Percentiles rank a stretch among this genome's conserved stretches.
These are phyloP conservation scores for Hycleus cichorii DNA, from an alignment of 1,140 invertebrate species.

Conservation along the genomic window DNA sequence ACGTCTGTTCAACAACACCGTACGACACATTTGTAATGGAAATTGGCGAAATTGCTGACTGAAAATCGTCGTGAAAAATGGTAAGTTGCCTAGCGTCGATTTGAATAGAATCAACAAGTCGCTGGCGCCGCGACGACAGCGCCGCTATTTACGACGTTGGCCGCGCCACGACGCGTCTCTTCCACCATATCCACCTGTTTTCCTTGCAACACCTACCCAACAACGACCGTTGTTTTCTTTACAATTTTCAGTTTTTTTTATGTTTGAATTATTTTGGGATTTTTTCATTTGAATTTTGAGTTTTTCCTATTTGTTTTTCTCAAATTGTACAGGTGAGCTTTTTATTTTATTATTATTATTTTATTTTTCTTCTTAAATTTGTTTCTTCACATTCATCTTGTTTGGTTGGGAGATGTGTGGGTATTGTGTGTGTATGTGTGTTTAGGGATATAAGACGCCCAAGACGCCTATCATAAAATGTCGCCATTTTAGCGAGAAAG, in stretches of 20 bases:
- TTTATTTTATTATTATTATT: constrained; percentile 21
- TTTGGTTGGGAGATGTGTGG: neutral
- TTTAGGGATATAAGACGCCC: constrained; percentile 27
- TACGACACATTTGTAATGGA: neutral
- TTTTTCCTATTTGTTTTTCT: constrained; percentile 8
- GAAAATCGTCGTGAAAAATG: neutral
- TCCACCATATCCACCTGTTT: constrained; percentile 33
- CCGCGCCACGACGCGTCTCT: constrained; percentile 38
- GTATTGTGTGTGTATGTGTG: neutral
- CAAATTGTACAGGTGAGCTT: constrained; percentile 14
- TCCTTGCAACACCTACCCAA: constrained; percentile 16
- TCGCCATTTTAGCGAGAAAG: neutral
- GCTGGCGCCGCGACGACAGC: constrained; percentile 38
- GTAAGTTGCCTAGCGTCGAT: constrained; percentile 2
- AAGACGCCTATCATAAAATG: constrained; percentile 16
- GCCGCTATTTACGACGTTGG: constrained; percentile 37
- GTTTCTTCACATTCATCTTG: neutral
- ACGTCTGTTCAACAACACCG: neutral
- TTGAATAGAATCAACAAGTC: constrained; percentile 22
- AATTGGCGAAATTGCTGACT: neutral
- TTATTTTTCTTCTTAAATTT: constrained; percentile 1
- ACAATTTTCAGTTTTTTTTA: constrained; percentile 7
- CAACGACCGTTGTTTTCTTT: constrained; percentile 12
- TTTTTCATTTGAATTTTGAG: constrained; percentile 2
- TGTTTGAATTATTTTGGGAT: constrained; percentile 4